These are phyloP conservation scores for Phoxinus dragarum DNA, from an alignment of 2,797 vertebrate species.

Conservation along the genomic window DNA sequence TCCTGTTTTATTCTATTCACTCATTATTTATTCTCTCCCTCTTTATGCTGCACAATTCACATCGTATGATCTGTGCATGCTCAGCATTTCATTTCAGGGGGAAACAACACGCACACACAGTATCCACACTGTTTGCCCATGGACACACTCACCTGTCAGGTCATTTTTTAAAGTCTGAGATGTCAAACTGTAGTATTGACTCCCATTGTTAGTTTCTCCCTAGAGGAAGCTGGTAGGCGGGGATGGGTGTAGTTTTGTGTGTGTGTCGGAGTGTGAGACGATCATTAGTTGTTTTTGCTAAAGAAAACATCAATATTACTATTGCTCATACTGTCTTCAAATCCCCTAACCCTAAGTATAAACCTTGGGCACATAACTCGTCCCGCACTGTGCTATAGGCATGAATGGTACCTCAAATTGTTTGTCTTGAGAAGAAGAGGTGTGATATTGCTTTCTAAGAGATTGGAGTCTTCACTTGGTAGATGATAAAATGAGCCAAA, in stretches of 20 bases:
- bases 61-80: conserved; percentile 33
- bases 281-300: conserved; percentile 18
- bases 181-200: conserved; percentile 58
- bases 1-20: conserved; percentile 18
- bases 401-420: not conserved
- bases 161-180: conserved; percentile 43
- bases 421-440: not conserved
- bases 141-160: conserved; percentile 29
- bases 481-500: not conserved
- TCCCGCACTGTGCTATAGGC: not conserved
- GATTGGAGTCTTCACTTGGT: not conserved
- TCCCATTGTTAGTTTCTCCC: conserved; percentile 55
- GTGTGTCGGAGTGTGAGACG: conserved; percentile 10
- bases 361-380: not conserved
- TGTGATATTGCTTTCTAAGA: not conserved
- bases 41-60: conserved; percentile 28
- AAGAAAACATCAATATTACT: conserved; percentile 29
- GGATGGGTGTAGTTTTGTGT: conserved; percentile 25
- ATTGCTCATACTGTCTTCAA: conserved; percentile 18
- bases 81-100: conserved; percentile 33
- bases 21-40: conserved; percentile 35
- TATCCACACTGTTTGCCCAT: conserved; percentile 4
- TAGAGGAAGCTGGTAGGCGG: conserved; percentile 6
- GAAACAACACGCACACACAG: not conserved
- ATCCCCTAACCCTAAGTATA: not conserved